Conservation (phyloP, 2,113 vertebrate genomes). For the Odobenus rosmarus region DNA sequence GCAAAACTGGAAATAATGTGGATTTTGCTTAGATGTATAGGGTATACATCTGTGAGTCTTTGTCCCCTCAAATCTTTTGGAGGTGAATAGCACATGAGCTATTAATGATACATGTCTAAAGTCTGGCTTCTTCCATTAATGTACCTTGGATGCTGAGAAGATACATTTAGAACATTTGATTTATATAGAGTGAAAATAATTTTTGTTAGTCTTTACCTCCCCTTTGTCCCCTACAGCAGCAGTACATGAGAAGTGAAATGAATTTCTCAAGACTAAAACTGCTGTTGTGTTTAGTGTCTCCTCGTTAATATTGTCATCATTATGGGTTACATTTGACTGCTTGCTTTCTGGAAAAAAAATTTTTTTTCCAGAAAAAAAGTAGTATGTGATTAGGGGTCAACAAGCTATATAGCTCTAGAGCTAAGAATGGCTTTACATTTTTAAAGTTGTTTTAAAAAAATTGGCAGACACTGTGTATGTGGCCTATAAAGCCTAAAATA, state of each 20-base stretch:
- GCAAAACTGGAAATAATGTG: not conserved
- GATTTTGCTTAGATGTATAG: constrained; percentile 1
- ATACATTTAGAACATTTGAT: constrained; percentile 72
- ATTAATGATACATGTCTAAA: not conserved
- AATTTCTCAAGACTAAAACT: constrained; percentile 73
- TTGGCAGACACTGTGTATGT: not conserved
- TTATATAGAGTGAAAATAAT: constrained; percentile 78
- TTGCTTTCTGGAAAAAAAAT: constrained; percentile 25
- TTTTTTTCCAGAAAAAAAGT: not conserved
- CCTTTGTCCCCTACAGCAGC: not conserved
- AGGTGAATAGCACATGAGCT: not conserved
- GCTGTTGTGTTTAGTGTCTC: constrained; percentile 68
- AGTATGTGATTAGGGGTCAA: not conserved
- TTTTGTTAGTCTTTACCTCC: constrained; percentile 75
- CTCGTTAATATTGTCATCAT: constrained; percentile 32
- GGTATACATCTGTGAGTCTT: constrained; percentile 30
- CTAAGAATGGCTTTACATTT: not conserved
- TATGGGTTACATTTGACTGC: not conserved
- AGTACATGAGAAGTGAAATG: constrained; percentile 68
- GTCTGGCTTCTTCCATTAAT: not conserved
- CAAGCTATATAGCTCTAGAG: not conserved
- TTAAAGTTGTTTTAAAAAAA: not conserved
- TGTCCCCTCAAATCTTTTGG: not conserved
- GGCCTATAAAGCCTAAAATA: not conserved
- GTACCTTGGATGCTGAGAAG: constrained; percentile 40